Evolutionary conservation across 1,140 invertebrate genomes (phyloP), one percentile per base, ranked within the genome.

Genomic region (Stegodyphus mimosarum): DNA sequence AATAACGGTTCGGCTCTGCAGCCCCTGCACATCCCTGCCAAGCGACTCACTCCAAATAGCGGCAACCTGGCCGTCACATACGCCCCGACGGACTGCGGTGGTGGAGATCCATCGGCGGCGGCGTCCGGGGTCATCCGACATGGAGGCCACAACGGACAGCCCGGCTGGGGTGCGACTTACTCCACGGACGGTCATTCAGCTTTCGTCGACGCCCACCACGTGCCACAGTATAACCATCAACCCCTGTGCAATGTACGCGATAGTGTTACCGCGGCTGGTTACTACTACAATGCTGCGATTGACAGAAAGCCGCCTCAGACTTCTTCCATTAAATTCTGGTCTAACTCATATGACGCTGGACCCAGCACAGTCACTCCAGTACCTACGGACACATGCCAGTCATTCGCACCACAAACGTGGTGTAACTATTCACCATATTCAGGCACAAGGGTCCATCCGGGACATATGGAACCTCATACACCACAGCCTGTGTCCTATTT

Each of bases 1-100:
- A 33, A 33, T 33, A 33, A 33, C 33, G 66, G 66, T 15, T 53
- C 51, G 13, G 18, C 71, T 13, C 81, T 74, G 18, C 81, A 84
- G 70, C 94, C 95, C 6, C 91, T 96, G 2, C 95, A 96, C 91
- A 96, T 96, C 91, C 95, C 95, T 48, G 95, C 95, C 87, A 96
- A 96, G 90, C 92, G 95, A 87, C 90, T 94, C 86, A 88, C 90
- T 81, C 92, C 92, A 11, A 92, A 92, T 48, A 83, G 87, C 73
- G 33, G 33, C 74, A 69, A 78, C 66, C 86, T 88, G 50, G 85
- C 88, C 18, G 88, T 89, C 55, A 87, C 89, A 92, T 89, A 89
- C 87, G 80, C 88, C n/a, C 87, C 89, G 74, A 87, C 88, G n/a
- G 88, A 89, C 69, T 88, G 88, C 86, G 69, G 93, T 94, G 88